Percentiles rank a stretch among this genome's conserved stretches.
These are phyloP conservation scores for Tragelaphus strepsiceros DNA, from an alignment of 2,113 vertebrate species.

Conservation along the genomic window DNA sequence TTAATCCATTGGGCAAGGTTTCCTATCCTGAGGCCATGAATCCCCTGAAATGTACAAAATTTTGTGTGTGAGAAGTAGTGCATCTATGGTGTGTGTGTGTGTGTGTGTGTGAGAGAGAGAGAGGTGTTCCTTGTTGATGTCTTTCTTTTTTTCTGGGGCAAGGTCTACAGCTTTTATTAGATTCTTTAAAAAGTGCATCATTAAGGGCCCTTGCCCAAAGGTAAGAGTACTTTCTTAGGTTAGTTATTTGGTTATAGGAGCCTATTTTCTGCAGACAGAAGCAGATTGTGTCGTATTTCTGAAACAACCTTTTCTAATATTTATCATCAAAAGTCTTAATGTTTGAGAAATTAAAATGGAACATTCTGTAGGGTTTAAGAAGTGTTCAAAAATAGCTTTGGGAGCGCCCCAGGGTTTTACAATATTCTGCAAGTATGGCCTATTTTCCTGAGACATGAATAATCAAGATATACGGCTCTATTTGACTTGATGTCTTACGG, in stretches of 20 bases:
- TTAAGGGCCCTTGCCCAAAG: background rate
- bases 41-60: background rate
- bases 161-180: background rate
- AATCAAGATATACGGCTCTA: background rate
- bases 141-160: background rate
- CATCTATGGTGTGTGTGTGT: background rate
- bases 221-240: background rate
- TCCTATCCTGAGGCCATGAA: background rate
- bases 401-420: background rate
- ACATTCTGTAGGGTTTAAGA: background rate
- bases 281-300: background rate
- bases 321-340: background rate
- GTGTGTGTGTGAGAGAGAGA: background rate
- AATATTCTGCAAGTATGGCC: background rate
- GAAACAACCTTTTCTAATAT: background rate
- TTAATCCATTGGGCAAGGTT: background rate
- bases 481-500: background rate
- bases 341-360: slow-evolving; percentile 6
- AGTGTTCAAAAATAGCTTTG: background rate
- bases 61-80: background rate
- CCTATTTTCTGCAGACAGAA: background rate
- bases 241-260: background rate
- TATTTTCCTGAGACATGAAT: slow-evolving; percentile 8
- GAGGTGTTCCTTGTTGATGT: background rate
- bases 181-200: background rate